Conservation (phyloP, 2,797 vertebrate genomes). For the Acrossocheilus wenchowensis region DNA sequence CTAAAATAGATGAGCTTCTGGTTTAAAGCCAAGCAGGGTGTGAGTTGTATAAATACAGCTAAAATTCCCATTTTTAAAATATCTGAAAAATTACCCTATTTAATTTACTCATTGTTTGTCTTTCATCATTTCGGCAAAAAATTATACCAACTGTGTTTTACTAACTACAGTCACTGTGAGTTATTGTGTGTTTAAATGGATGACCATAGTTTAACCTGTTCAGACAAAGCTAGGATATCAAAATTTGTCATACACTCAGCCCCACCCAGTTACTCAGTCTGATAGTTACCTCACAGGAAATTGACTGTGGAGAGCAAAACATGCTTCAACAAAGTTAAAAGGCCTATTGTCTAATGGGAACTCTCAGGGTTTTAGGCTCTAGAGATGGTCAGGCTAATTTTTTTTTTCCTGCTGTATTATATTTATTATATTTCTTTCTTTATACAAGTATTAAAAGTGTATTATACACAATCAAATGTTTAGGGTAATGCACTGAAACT, state of each 20-base stretch:
- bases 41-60: constrained; percentile 26
- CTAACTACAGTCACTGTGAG: constrained; percentile 11
- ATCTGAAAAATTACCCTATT: neutral
- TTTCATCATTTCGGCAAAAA: neutral
- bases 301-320: constrained; percentile 20
- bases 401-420: neutral
- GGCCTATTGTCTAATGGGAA: neutral
- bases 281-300: constrained; percentile 25
- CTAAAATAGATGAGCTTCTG: constrained; percentile 7
- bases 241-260: constrained; percentile 40
- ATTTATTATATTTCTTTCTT: neutral
- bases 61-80: neutral
- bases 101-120: neutral
- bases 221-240: constrained; percentile 35
- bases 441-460: neutral
- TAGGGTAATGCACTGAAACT: neutral
- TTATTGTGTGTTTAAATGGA: constrained; percentile 16
- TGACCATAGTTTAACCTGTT: constrained; percentile 30
- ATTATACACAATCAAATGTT: neutral
- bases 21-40: constrained; percentile 17
- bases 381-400: neutral
- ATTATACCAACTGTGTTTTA: neutral
- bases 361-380: neutral
- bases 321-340: constrained; percentile 13
- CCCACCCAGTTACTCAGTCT: constrained; percentile 38